Evolutionary conservation across 2,113 vertebrate species (phyloP), one percentile per base, ranked within the genome.

Genomic region (Conger conger): DNA sequence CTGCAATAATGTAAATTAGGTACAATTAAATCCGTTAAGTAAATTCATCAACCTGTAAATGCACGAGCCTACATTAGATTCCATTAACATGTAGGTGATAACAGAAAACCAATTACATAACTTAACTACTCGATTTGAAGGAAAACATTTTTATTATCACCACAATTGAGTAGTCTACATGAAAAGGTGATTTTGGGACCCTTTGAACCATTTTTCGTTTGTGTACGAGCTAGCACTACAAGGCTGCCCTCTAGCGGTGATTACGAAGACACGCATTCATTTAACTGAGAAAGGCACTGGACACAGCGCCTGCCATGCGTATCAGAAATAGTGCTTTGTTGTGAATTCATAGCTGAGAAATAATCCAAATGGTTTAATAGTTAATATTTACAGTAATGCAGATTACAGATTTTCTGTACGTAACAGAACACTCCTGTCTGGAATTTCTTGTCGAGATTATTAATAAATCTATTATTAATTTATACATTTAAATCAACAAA

Each of bases 241-340:
- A 84, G 88, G 84, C 76, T 73, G 86, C 90, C 91, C 86, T 88
- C 90, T 89, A 84, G 80, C 68, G 68, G 27, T 33, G 30, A 73
- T 73, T 73, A 73, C 0, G 68, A 27, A 73, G 68, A 73, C 27
- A 9, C n/a, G n/a, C 68, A 73, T 73, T 8, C 4, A 73, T 27
- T 16, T 27, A 27, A 40, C 16, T 27, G 57, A 63, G 37, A 1
- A 13, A 80, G 79, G 5, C 11, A 2, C 23, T 27, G 38, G 18
- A n/a, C 37, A 80, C 38, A 80, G 40, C 77, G 8, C 2, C 79
- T 80, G 79, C 50, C 38, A 80, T n/a, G 79, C 1, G 13, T 20
- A 23, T n/a, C 79, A 45, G 27, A 80, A 45, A 45, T 50, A 80
- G 40, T 80, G 79, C 79, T 40, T 45, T 80, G 79, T 45, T n/a